phyloP scores from a whole-genome alignment of 2,888 invertebrate genomes.

The Camptogramma bilineatum region DNA sequence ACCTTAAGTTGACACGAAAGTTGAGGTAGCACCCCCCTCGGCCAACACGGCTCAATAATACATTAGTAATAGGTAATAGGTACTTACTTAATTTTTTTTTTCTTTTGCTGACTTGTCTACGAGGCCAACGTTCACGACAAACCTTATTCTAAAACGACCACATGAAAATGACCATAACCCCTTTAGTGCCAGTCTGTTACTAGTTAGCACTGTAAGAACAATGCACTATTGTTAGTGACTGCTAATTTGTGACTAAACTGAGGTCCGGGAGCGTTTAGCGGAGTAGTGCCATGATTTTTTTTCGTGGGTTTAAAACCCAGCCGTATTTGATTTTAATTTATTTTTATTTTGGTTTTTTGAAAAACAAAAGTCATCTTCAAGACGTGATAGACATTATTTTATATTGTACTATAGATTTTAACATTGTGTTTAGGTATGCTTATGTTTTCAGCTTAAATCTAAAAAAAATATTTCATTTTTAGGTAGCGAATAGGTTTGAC shows the following conservation, averaged over 20 bases:
- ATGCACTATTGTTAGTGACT: slow-evolving; percentile 56
- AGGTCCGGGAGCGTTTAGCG: slow-evolving; percentile 40
- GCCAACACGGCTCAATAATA: no score
- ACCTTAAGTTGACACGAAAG: no score
- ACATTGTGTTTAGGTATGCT: no score
- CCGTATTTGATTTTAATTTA: background rate
- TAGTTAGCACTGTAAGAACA: slow-evolving; percentile 55
- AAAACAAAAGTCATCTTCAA: no score
- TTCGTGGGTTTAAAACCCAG: background rate
- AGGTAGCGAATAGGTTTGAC: no score
- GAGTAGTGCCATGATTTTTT: background rate
- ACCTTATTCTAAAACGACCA: slow-evolving; percentile 1
- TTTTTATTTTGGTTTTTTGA: background rate
- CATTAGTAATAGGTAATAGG: no score
- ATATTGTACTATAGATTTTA: no score
- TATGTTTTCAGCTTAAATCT: no score
- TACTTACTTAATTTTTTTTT: no score
- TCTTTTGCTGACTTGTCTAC: background rate
- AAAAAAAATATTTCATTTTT: no score
- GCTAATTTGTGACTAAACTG: slow-evolving; percentile 57
- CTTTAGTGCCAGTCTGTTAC: slow-evolving; percentile 3
- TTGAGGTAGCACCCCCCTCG: no score
- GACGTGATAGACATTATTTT: no score
- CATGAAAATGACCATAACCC: slow-evolving; percentile 3
- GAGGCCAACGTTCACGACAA: slow-evolving; percentile 1